phyloP scores from a whole-genome alignment of 2,113 vertebrate species.

The Peromyscus maniculatus region DNA sequence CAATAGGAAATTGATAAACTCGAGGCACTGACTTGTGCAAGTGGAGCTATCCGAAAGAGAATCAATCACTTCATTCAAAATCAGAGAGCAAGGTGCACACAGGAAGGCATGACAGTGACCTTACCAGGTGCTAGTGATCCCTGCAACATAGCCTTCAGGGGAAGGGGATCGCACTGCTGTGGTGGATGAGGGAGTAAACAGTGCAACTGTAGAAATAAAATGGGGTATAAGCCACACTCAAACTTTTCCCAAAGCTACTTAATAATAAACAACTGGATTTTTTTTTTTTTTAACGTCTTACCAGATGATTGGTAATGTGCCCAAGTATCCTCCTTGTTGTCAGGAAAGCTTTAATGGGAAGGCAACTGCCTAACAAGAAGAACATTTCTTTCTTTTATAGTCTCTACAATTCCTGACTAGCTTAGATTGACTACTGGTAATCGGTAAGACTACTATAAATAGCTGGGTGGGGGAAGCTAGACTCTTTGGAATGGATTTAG shows the following conservation, averaged over 20 bases:
- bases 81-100: not conserved
- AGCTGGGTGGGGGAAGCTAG: not conserved
- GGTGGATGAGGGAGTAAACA: not conserved
- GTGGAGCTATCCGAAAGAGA: not conserved
- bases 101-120: not conserved
- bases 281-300: constrained; percentile 25
- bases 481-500: constrained; percentile 12
- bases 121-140: not conserved
- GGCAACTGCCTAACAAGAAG: constrained; percentile 46
- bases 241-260: not conserved
- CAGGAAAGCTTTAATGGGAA: constrained; percentile 53
- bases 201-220: not conserved
- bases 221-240: not conserved
- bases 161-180: not conserved
- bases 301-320: constrained; percentile 37
- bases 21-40: not conserved
- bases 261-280: constrained; percentile 51
- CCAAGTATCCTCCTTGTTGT: constrained; percentile 37
- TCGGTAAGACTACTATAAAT: constrained; percentile 68
- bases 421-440: constrained; percentile 56
- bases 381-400: constrained; percentile 57
- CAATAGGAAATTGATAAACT: not conserved
- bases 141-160: not conserved
- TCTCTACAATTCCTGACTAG: constrained; percentile 49
- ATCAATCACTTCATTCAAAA: not conserved